Percentiles rank a stretch among this genome's conserved stretches.
phyloP scores from a whole-genome alignment of 2,888 invertebrate genomes.

The Sialis fuliginosa region DNA sequence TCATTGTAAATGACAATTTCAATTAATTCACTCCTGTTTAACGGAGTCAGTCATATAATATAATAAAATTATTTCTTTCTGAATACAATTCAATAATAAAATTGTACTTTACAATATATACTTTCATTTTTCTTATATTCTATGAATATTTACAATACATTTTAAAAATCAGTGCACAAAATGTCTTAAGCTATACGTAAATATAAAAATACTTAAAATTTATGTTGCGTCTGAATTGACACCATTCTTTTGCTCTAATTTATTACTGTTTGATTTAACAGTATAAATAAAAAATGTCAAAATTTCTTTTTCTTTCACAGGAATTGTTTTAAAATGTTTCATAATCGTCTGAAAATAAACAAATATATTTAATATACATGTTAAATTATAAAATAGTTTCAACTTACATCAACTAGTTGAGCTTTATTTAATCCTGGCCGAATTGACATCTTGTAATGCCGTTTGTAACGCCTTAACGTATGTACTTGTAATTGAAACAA shows the following conservation, averaged over 20 bases:
- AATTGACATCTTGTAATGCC: slow-evolving; percentile 81
- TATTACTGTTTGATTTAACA: slow-evolving; percentile 83
- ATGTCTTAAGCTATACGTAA: background rate
- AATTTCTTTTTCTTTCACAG: slow-evolving; percentile 87
- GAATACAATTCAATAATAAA: too few species aligned
- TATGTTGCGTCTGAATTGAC: slow-evolving; percentile 43
- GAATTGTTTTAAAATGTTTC: slow-evolving; percentile 90
- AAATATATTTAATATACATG: slow-evolving; percentile 9
- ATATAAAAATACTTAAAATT: slow-evolving; percentile 13
- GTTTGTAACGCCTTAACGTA: slow-evolving; percentile 83
- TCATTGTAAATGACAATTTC: too few species aligned
- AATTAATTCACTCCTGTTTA: too few species aligned
- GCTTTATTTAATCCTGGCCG: slow-evolving; percentile 87
- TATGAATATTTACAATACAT: too few species aligned
- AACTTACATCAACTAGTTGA: slow-evolving; percentile 83
- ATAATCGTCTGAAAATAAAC: slow-evolving; percentile 61
- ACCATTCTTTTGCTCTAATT: slow-evolving; percentile 68
- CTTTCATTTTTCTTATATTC: too few species aligned
- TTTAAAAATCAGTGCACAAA: too few species aligned
- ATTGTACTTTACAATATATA: too few species aligned
- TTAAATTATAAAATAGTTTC: background rate
- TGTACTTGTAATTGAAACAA: slow-evolving; percentile 85
- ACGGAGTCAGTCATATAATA: too few species aligned
- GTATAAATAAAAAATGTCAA: slow-evolving; percentile 90
- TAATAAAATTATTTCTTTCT: too few species aligned